phyloP scores from a whole-genome alignment of 2,113 vertebrate genomes.

The Osmerus mordax region DNA sequence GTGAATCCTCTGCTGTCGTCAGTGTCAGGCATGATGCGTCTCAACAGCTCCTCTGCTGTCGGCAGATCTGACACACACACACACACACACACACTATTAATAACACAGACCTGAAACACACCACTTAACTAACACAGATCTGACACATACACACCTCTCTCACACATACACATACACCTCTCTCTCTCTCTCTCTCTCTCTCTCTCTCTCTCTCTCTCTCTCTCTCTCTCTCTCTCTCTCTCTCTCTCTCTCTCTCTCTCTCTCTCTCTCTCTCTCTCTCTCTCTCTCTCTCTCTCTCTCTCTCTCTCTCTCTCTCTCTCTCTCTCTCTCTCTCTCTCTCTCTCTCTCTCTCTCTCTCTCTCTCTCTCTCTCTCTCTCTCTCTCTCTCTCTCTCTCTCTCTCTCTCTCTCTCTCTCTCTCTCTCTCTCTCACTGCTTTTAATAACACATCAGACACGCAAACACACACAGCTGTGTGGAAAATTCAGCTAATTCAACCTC shows the following conservation, averaged over 20 bases:
- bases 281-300: background rate
- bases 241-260: background rate
- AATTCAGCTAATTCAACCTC: no score
- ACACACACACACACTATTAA: background rate
- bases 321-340: background rate
- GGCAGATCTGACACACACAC: slow-evolving; percentile 74
- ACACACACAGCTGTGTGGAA: no score
- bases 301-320: background rate
- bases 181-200: background rate
- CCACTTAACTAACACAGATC: no score
- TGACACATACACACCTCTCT: slow-evolving; percentile 1
- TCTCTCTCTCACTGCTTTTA: background rate
- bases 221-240: background rate
- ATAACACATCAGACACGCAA: no score
- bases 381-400: background rate
- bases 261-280: background rate
- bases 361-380: background rate
- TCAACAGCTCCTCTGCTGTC: slow-evolving; percentile 91
- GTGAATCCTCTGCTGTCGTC: slow-evolving; percentile 57
- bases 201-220: background rate
- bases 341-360: background rate
- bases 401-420: background rate
- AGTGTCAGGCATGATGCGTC: slow-evolving; percentile 73
- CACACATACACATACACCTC: background rate
- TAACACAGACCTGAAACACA: no score